A percentile compares a stretch with the other conserved stretches of the same genome.
Evolutionary conservation across 2,888 invertebrate species (phyloP).

Genomic region (Drosophila parthenogenetica): DNA sequence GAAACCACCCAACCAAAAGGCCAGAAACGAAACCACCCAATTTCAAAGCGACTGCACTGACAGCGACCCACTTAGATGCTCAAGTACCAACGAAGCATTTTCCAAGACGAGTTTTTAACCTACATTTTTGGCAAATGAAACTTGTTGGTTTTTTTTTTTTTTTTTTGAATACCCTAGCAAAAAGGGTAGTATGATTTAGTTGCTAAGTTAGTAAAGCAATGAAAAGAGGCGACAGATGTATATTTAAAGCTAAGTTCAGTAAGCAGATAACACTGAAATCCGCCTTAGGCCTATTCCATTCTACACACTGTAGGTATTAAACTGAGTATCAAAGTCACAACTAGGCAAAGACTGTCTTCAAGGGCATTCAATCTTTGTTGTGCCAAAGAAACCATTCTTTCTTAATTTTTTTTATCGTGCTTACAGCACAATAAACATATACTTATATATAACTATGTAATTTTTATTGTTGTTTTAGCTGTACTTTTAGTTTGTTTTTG

Average conservation of each 20-base stretch:
- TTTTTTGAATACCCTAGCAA: neutral
- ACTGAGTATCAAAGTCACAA: too few species aligned
- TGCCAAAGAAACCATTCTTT: too few species aligned
- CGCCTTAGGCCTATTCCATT: too few species aligned
- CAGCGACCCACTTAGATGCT: constrained; percentile 71
- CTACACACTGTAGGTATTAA: too few species aligned
- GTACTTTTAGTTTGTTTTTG: constrained; percentile 19
- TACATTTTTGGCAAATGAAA: constrained; percentile 73
- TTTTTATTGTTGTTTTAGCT: constrained; percentile 12
- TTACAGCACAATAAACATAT: neutral
- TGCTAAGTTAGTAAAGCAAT: too few species aligned
- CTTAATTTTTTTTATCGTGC: too few species aligned
- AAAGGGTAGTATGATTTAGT: too few species aligned
- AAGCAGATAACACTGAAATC: too few species aligned
- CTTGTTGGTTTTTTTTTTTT: constrained; percentile 20
- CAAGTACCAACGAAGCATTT: constrained; percentile 71
- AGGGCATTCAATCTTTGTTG: too few species aligned
- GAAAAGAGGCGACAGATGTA: too few species aligned
- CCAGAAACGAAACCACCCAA: neutral
- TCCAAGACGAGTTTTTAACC: constrained; percentile 64
- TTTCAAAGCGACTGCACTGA: constrained; percentile 6
- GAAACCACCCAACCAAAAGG: constrained; percentile 6
- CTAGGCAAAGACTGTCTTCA: too few species aligned
- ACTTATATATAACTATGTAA: neutral
- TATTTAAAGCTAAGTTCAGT: too few species aligned